A percentile compares a stretch with the other conserved stretches of the same genome.
These are phyloP conservation scores for Chroicocephalus ridibundus DNA, from an alignment of 2,113 vertebrate genomes.

Conservation along the genomic window DNA sequence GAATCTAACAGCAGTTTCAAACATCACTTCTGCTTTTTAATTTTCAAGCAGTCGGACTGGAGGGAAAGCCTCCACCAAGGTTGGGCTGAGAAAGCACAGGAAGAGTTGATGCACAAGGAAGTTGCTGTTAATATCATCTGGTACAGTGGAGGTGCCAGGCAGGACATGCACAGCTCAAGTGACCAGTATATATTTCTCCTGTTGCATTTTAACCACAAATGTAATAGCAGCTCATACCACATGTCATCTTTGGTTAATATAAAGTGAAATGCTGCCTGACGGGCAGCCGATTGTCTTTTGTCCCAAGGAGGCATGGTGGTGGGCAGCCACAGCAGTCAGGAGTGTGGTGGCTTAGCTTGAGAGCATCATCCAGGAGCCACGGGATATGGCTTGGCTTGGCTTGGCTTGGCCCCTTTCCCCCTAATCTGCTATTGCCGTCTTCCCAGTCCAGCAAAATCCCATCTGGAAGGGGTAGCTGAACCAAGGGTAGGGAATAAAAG, in stretches of 20 bases:
- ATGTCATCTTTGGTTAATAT: not conserved
- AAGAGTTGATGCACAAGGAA: too few species aligned
- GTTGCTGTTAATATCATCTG: not conserved
- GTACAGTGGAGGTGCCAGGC: not conserved
- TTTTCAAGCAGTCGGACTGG: not conserved
- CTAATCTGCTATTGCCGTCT: not conserved
- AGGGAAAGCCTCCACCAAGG: not conserved
- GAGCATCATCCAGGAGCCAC: accelerated
- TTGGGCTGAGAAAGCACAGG: not conserved
- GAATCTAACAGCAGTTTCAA: not conserved
- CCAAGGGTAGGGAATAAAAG: not conserved
- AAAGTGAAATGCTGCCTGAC: not conserved
- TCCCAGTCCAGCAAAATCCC: not conserved
- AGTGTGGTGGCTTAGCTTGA: not conserved
- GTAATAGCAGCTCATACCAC: not conserved
- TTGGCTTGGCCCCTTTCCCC: not conserved
- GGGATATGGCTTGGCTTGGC: accelerated
- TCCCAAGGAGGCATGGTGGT: not conserved
- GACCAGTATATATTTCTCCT: not conserved
- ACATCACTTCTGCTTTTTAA: not conserved
- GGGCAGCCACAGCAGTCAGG: not conserved
- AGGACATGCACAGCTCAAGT: not conserved
- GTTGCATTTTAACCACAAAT: not conserved
- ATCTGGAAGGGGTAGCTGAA: not conserved
- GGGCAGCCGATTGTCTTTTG: not conserved